Conservation (phyloP, 2,888 invertebrate genomes). For the Amphimallon solstitiale region DNA sequence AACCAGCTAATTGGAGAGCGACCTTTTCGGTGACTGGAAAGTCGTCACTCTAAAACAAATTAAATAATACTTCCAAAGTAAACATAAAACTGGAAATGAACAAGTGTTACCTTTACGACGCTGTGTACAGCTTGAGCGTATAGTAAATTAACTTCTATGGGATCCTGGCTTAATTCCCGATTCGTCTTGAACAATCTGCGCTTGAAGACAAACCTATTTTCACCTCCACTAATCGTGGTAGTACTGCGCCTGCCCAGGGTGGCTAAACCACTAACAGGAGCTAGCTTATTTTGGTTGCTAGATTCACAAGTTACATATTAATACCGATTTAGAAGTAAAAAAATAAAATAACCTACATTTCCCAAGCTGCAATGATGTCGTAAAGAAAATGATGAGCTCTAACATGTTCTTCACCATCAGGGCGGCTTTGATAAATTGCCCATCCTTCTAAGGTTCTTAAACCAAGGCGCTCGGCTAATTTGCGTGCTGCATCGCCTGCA, state of each 20-base stretch:
- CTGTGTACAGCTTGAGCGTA: conserved; percentile 96
- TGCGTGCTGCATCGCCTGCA: conserved; percentile 88
- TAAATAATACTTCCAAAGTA: conserved; percentile 1
- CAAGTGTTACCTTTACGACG: conserved; percentile 85
- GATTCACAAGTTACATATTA: conserved; percentile 30
- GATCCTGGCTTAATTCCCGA: conserved; percentile 91
- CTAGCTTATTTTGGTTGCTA: conserved; percentile 60
- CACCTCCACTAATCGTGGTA: conserved; percentile 83
- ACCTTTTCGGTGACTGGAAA: conserved; percentile 96
- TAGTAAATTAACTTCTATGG: conserved; percentile 91
- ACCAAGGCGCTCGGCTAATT: conserved; percentile 88
- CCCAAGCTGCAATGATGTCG: conserved; percentile 95
- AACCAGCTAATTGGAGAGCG: conserved; percentile 90
- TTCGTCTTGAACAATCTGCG: conserved; percentile 88
- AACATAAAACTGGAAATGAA: neutral
- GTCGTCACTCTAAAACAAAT: conserved; percentile 64
- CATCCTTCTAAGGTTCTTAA: conserved; percentile 88
- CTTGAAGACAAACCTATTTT: conserved; percentile 92
- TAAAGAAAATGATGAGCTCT: conserved; percentile 91
- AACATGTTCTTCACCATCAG: conserved; percentile 89
- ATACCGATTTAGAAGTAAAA: neutral
- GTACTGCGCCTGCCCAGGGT: conserved; percentile 68
- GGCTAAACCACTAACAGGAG: conserved; percentile 55
- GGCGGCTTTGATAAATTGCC: conserved; percentile 92
- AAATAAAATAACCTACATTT: conserved; percentile 71